Evolutionary conservation across 2,888 invertebrate genomes (phyloP).

Genomic region (Pollenia labialis): DNA sequence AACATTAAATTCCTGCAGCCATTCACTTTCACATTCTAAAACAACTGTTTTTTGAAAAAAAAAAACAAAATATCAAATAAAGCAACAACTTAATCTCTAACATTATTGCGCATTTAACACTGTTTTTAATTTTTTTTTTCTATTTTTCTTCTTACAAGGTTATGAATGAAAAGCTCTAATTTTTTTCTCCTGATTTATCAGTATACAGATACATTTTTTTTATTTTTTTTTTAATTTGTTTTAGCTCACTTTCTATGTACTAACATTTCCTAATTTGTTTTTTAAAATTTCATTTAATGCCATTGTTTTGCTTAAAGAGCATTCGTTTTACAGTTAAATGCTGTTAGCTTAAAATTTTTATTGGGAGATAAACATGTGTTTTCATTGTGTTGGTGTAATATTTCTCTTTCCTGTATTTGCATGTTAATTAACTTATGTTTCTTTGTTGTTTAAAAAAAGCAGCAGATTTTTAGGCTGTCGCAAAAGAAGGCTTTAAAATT

Average conservation of each 20-base stretch:
- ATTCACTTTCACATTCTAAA: too few relatives aligned
- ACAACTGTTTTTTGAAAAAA: too few relatives aligned
- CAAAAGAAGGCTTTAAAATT: neutral
- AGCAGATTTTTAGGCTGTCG: conserved; percentile 30
- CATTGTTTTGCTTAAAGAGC: conserved; percentile 6
- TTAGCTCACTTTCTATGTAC: conserved; percentile 23
- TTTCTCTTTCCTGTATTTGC: neutral
- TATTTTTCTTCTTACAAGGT: conserved; percentile 75
- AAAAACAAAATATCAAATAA: too few relatives aligned
- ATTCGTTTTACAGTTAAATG: neutral
- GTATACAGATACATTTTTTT: neutral
- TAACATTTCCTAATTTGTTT: conserved; percentile 41
- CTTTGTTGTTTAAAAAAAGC: conserved; percentile 52
- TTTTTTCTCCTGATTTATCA: neutral
- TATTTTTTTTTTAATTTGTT: neutral
- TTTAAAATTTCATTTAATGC: conserved; percentile 4
- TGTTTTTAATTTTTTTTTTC: conserved; percentile 14
- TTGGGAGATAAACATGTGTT: conserved; percentile 19
- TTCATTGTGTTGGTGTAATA: neutral
- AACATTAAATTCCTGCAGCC: too few relatives aligned
- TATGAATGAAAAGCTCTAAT: conserved; percentile 82
- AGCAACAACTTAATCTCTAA: neutral
- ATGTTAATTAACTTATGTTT: conserved; percentile 58
- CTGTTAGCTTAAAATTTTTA: neutral
- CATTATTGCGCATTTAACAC: neutral